These are phyloP conservation scores for Cassiopea xamachana DNA, from an alignment of 30 jellyfish, hydroid and myxozoan genomes.

Conservation along the genomic window DNA sequence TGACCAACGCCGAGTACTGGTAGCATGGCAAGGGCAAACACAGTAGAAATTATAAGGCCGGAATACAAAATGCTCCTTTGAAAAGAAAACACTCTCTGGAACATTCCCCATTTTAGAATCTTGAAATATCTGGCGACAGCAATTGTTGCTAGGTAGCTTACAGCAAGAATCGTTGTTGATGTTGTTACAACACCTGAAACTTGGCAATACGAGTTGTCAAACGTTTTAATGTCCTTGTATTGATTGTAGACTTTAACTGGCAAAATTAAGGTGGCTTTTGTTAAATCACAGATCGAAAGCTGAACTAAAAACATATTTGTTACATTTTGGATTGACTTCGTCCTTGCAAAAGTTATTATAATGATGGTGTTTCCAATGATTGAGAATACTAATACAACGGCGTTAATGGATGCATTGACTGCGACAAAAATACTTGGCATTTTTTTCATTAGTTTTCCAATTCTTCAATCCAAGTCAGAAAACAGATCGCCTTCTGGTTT, in stretches of 20 bases:
- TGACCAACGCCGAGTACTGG: conserved; percentile 82
- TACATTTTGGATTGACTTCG: conserved; percentile 40
- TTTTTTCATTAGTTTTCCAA: background rate
- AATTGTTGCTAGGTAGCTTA: conserved; percentile 49
- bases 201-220: conserved; percentile 38
- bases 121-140: conserved; percentile 62
- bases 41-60: background rate
- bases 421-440: conserved; percentile 26
- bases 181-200: conserved; percentile 66
- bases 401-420: conserved; percentile 26
- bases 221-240: conserved; percentile 9
- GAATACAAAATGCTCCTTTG: conserved; percentile 14
- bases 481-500: background rate
- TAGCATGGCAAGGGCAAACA: conserved; percentile 50
- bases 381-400: background rate
- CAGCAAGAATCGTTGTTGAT: conserved; percentile 40
- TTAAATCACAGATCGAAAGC: conserved; percentile 53
- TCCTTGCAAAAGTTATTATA: conserved; percentile 22
- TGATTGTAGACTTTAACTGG: conserved; percentile 70
- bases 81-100: conserved; percentile 19
- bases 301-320: conserved; percentile 62
- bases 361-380: conserved; percentile 25
- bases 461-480: background rate
- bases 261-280: conserved; percentile 60
- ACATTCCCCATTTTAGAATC: conserved; percentile 22